Evolutionary conservation across 2,797 vertebrate species (phyloP).

Genomic region (Percopsis omiscomaycus): DNA sequence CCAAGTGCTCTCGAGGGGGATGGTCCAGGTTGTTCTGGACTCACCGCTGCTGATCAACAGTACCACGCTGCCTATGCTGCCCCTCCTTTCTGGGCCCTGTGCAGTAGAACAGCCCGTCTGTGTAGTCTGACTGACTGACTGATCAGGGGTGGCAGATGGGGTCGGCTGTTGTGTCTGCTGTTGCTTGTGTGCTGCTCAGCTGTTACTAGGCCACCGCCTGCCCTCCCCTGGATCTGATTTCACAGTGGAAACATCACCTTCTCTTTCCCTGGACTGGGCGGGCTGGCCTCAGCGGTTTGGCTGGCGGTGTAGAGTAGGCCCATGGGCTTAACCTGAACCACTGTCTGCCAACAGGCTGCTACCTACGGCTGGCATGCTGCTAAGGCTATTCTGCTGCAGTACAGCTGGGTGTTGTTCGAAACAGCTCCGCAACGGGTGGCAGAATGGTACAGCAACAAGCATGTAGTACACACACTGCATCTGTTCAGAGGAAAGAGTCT

Average conservation of each 20-base stretch:
- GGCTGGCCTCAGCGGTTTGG: conserved; percentile 36
- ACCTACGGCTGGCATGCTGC: conserved; percentile 2
- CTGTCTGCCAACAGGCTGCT: conserved; percentile 18
- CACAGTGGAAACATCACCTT: conserved; percentile 73
- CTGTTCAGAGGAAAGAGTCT: background rate
- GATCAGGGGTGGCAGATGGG: conserved; percentile 62
- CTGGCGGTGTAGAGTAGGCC: conserved; percentile 31
- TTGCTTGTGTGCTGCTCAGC: conserved; percentile 67
- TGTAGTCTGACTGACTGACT: conserved; percentile 43
- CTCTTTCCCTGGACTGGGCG: conserved; percentile 49
- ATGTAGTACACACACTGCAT: background rate
- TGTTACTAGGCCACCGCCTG: conserved; percentile 66
- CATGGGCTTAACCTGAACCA: conserved; percentile 1
- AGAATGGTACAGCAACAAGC: background rate
- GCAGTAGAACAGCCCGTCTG: conserved; percentile 13
- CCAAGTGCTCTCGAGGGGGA: conserved; percentile 12
- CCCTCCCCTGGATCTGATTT: conserved; percentile 66
- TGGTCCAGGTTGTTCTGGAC: conserved; percentile 40
- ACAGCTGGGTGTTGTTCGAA: background rate
- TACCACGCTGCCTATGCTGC: background rate
- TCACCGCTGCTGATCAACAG: conserved; percentile 26
- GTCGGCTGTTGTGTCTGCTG: conserved; percentile 70
- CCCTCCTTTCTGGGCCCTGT: conserved; percentile 17
- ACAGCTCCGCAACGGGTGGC: background rate
- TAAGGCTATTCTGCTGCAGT: background rate